Evolutionary conservation across 1,140 invertebrate species (phyloP).

Genomic region (Drosophila subobscura): DNA sequence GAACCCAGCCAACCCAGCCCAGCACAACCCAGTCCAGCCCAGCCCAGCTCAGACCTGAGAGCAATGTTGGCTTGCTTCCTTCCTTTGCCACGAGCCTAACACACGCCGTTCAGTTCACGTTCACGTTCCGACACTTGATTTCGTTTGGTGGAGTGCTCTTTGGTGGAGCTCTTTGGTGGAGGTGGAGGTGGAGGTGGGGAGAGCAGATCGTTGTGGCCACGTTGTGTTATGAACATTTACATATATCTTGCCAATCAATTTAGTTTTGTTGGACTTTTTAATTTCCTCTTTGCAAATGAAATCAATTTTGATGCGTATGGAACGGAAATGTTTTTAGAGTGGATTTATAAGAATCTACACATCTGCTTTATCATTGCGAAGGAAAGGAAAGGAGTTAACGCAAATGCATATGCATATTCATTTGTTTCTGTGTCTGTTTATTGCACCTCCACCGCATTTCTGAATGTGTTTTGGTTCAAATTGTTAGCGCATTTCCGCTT

Average conservation of each 20-base stretch:
- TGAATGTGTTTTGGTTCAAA: too few relatives aligned
- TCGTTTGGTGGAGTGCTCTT: conserved; percentile 25
- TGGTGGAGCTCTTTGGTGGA: conserved; percentile 2
- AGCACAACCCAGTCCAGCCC: too few relatives aligned
- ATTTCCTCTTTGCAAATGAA: conserved; percentile 80
- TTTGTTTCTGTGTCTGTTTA: background rate
- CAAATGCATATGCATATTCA: too few relatives aligned
- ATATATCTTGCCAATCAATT: conserved; percentile 81
- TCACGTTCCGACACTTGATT: conserved; percentile 69
- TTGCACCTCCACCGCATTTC: too few relatives aligned
- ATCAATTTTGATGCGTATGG: conserved; percentile 74
- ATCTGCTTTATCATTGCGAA: background rate
- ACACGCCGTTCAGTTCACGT: conserved; percentile 63
- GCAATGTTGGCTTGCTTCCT: conserved; percentile 18
- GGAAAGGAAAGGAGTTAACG: too few relatives aligned
- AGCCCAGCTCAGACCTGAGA: too few relatives aligned
- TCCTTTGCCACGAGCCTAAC: conserved; percentile 82
- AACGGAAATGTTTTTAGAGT: conserved; percentile 5
- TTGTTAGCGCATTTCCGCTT: too few relatives aligned
- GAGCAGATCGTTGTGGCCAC: conserved; percentile 31
- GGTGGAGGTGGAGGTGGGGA: conserved; percentile 6
- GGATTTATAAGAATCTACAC: too few relatives aligned
- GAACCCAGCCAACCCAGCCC: too few relatives aligned
- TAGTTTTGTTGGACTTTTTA: conserved; percentile 81
- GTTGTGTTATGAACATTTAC: conserved; percentile 74